Evolutionary conservation across 2,113 vertebrate genomes (phyloP), one percentile per base, ranked within the genome.

Genomic region (Spilogale gracilis): DNA sequence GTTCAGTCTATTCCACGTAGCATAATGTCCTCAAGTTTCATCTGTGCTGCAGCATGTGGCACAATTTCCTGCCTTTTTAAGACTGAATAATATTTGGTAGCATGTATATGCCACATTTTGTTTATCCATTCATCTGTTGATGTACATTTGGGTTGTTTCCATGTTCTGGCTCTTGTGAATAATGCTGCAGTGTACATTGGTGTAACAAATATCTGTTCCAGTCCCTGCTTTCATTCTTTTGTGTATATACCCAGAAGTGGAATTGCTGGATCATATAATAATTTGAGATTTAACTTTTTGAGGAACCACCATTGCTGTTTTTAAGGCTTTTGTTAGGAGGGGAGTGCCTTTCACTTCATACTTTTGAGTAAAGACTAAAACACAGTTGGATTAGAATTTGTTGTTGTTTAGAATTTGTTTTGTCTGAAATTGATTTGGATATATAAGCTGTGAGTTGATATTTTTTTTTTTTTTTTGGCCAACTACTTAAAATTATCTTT

Each of bases 151-250:
- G 2, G 13, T 87, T 67, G 50, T 58, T 76, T 94, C 61, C 38
- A 5, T 43, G 38, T 78, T 38, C 71, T 81, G 25, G 63, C 63
- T 58, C 0, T 81, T 56, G 12, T 48, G 54, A 91, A 58, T 58
- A 81, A 30, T 81, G 18, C 78, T 1, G 8, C 61, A 69, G 9
- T 58, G 80, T 83, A 71, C 21, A 27, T 48, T 82, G 80, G 52
- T 69, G 38, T 81, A 54, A 54, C 76, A 91, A 23, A 43, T 82
- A 58, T 8, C 50, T 71, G 50, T 81, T 58, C 17, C 5, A 81
- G 50, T 82, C 43, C 38, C 43, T 71, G 63, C n/a, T 92, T 71
- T 71, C 79, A 82, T 92, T 81, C 63, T 92, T 56, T 82, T 92
- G 18, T 30, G 18, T 82, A 69, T 81, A 23, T 82, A 69, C 38